Conservation (phyloP, 1,140 invertebrate genomes). For the Oncopodura yosiiana region DNA sequence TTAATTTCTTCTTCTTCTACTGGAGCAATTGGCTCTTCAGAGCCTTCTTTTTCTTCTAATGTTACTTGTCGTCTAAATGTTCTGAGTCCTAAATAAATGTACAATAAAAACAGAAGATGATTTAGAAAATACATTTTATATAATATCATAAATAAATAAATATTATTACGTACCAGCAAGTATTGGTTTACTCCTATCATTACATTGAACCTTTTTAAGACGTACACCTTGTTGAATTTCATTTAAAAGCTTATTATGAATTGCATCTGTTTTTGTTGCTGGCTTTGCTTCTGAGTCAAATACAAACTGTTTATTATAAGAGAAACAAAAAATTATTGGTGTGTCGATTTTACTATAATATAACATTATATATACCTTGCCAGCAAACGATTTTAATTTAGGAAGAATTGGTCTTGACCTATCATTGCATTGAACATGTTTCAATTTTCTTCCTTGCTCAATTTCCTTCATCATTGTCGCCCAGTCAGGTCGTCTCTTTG, state of each 20-base stretch:
- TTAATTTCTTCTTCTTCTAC: conserved; percentile 51
- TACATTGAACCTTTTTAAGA: conserved; percentile 64
- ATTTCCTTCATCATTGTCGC: conserved; percentile 81
- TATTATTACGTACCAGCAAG: conserved; percentile 46
- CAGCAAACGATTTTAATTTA: conserved; percentile 52
- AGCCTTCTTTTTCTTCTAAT: conserved; percentile 62
- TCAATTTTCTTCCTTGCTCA: conserved; percentile 61
- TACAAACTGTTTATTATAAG: too few species aligned
- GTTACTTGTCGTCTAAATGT: conserved; percentile 79
- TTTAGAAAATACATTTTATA: conserved; percentile 1
- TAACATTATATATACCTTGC: conserved; percentile 42
- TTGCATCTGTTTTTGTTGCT: conserved; percentile 44
- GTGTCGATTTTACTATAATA: background rate
- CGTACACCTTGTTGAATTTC: conserved; percentile 69
- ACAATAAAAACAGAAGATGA: background rate
- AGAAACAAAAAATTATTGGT: conserved; percentile 36
- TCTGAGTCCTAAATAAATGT: conserved; percentile 50
- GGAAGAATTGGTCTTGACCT: conserved; percentile 55
- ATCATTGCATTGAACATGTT: conserved; percentile 73
- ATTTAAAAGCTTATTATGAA: conserved; percentile 69
- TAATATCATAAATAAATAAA: background rate
- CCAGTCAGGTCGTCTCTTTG: conserved; percentile 73
- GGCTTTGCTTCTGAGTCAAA: conserved; percentile 72
- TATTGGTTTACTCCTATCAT: conserved; percentile 75
- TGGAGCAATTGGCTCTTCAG: conserved; percentile 37